Percentiles rank a stretch among this genome's conserved stretches.
Conservation (phyloP, 2,113 vertebrate species). For the Lagopus muta region DNA sequence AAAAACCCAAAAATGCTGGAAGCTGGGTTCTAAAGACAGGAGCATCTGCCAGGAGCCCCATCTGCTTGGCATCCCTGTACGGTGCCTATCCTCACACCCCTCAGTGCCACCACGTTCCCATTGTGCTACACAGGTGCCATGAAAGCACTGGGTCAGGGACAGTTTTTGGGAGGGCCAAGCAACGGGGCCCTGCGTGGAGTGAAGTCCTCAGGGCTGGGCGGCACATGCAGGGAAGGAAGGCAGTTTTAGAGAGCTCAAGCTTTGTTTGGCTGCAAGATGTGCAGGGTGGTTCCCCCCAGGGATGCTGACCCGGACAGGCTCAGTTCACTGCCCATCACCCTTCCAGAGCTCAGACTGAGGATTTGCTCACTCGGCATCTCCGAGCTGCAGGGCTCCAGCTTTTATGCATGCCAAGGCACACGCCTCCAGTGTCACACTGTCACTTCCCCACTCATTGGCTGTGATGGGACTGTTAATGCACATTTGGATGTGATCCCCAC, state of each 20-base stretch:
- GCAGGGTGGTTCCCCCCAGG: accelerated
- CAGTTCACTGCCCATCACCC: too few species aligned
- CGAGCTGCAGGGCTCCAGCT: not conserved
- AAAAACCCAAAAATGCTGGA: not conserved
- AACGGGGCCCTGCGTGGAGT: not conserved
- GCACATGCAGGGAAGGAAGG: not conserved
- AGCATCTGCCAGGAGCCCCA: not conserved
- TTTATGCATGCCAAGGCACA: accelerated
- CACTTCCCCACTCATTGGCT: not conserved
- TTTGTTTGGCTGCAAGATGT: not conserved
- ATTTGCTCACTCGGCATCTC: not conserved
- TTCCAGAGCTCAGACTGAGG: not conserved
- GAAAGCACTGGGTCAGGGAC: not conserved
- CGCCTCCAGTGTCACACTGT: not conserved
- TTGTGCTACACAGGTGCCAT: not conserved
- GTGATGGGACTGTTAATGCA: not conserved
- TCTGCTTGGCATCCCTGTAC: not conserved
- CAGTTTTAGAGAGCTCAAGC: not conserved
- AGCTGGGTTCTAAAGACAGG: too few species aligned
- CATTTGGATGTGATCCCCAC: not conserved
- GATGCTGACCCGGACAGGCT: not conserved
- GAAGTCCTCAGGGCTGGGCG: not conserved
- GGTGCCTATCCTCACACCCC: not conserved
- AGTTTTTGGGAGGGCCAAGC: not conserved
- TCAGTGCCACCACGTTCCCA: accelerated